Conservation (phyloP, 2,797 vertebrate species). For the Yasuhikotakia modesta region DNA sequence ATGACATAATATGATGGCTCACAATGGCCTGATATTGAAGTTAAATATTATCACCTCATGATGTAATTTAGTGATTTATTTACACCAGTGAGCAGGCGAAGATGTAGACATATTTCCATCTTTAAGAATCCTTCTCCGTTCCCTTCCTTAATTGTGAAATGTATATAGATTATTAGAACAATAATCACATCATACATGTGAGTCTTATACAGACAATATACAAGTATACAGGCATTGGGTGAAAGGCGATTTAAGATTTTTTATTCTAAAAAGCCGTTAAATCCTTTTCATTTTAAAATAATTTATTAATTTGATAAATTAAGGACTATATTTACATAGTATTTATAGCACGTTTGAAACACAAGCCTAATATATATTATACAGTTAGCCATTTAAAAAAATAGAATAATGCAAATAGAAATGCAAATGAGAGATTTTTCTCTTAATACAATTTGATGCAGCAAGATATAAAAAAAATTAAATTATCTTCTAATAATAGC, state of each 20-base stretch:
- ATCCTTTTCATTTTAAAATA: not conserved
- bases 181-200: not conserved
- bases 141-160: too few relatives aligned
- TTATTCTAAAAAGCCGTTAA: not conserved
- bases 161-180: not conserved
- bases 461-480: not conserved
- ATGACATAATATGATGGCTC: not conserved
- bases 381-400: not conserved
- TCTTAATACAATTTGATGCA: not conserved
- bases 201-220: not conserved
- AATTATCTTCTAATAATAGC: not conserved
- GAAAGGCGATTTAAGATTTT: not conserved
- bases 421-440: not conserved
- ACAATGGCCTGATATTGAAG: not conserved
- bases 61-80: conserved; percentile 5
- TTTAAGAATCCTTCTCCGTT: too few relatives aligned
- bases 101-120: not conserved
- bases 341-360: not conserved
- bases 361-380: not conserved
- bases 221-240: not conserved
- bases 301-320: conserved; percentile 3
- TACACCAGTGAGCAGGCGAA: not conserved
- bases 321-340: not conserved
- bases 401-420: not conserved
- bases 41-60: not conserved